A percentile compares a stretch with the other conserved stretches of the same genome.
Conservation (phyloP, 2,113 vertebrate species). For the Trogon melanurus region DNA sequence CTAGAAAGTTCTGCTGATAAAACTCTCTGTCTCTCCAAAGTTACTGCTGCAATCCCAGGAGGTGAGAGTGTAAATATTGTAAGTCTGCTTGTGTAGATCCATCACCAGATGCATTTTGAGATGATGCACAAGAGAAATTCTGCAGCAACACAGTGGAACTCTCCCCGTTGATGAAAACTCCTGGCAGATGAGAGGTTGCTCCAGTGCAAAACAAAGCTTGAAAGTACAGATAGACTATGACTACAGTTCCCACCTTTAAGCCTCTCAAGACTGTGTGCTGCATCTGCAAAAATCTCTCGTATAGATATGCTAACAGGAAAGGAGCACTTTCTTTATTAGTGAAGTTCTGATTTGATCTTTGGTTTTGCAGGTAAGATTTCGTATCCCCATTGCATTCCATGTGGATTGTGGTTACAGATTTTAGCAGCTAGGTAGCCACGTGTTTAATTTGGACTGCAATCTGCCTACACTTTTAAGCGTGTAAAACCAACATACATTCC, state of each 20-base stretch:
- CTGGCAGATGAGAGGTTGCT: neutral
- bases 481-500: neutral
- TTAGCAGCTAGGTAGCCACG: neutral
- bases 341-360: neutral
- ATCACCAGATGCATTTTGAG: constrained; percentile 33
- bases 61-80: neutral
- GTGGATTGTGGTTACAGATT: neutral
- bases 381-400: neutral
- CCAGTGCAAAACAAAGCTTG: neutral
- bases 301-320: neutral
- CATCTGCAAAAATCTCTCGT: neutral
- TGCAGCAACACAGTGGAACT: neutral
- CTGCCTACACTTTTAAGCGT: neutral
- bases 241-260: neutral
- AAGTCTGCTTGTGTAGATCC: constrained; percentile 29
- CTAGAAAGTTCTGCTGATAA: neutral
- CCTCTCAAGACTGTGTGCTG: neutral
- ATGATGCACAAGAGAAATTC: neutral
- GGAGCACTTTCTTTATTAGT: neutral
- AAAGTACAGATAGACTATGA: neutral
- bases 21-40: constrained; percentile 19
- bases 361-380: neutral
- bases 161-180: neutral
- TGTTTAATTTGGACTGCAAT: neutral
- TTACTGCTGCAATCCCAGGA: neutral